Percentiles rank a stretch among this genome's conserved stretches.
These are phyloP conservation scores for Dromococcyx pavoninus DNA, from an alignment of 2,797 vertebrate genomes.

Conservation along the genomic window DNA sequence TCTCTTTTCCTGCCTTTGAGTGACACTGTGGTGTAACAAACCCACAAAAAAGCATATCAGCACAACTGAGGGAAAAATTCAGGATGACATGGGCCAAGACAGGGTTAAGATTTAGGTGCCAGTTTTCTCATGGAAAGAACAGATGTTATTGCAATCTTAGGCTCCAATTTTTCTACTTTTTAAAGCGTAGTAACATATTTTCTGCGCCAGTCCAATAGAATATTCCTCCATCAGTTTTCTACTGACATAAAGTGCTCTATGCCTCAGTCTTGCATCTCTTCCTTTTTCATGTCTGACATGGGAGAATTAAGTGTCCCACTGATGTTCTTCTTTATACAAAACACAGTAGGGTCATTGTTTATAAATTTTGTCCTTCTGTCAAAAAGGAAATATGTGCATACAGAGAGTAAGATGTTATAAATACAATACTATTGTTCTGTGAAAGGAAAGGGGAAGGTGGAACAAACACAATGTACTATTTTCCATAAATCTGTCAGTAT, in stretches of 20 bases:
- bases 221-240: background rate
- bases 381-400: slow-evolving; percentile 15
- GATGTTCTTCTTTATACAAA: background rate
- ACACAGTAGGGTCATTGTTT: background rate
- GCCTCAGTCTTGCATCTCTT: background rate
- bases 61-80: background rate
- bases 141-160: background rate
- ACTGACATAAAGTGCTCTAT: background rate
- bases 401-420: background rate
- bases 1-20: background rate
- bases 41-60: background rate
- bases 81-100: background rate
- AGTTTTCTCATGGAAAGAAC: background rate
- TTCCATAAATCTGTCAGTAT: slow-evolving; percentile 9
- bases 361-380: background rate
- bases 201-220: background rate
- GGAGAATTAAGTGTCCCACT: background rate
- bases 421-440: background rate
- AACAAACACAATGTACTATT: background rate
- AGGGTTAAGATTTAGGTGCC: no score
- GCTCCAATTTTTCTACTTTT: background rate
- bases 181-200: background rate
- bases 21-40: background rate
- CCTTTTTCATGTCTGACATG: background rate
- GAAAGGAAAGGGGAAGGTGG: background rate